These are phyloP conservation scores for Promerops cafer DNA, from an alignment of 2,113 vertebrate species.

Conservation along the genomic window DNA sequence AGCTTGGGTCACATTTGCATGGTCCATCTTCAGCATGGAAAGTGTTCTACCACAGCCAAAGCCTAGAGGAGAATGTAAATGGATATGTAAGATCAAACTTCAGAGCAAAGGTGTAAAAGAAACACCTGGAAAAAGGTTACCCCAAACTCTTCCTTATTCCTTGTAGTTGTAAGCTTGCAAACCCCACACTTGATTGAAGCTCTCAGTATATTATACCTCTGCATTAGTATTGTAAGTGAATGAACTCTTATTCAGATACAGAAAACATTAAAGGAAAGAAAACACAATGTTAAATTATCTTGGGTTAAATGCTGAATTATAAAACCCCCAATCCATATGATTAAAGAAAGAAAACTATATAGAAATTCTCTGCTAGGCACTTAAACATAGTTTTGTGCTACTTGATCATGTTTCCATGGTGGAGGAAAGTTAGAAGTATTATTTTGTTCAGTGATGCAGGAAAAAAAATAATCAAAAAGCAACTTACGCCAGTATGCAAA, in stretches of 20 bases:
- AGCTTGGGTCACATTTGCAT: constrained; percentile 68
- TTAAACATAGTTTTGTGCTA: not conserved
- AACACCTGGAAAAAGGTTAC: not conserved
- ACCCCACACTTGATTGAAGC: not conserved
- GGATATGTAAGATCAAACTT: not conserved
- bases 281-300: not conserved
- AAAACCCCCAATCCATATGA: not conserved
- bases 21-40: constrained; percentile 78
- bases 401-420: not conserved
- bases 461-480: not conserved
- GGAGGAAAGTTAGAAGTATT: not conserved
- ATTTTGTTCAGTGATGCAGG: not conserved
- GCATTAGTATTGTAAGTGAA: not conserved
- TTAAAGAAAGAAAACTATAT: not conserved
- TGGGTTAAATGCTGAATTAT: not conserved
- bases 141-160: not conserved
- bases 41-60: not conserved
- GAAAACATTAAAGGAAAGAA: not conserved
- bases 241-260: not conserved
- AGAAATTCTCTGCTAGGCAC: not conserved
- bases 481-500: constrained; percentile 57
- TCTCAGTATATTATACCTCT: not conserved
- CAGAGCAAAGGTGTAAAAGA: not conserved
- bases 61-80: constrained; percentile 20
- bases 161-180: not conserved